Evolutionary conservation across 2,888 invertebrate species (phyloP), one percentile per base, ranked within the genome.

Genomic region (Andrena minutula): DNA sequence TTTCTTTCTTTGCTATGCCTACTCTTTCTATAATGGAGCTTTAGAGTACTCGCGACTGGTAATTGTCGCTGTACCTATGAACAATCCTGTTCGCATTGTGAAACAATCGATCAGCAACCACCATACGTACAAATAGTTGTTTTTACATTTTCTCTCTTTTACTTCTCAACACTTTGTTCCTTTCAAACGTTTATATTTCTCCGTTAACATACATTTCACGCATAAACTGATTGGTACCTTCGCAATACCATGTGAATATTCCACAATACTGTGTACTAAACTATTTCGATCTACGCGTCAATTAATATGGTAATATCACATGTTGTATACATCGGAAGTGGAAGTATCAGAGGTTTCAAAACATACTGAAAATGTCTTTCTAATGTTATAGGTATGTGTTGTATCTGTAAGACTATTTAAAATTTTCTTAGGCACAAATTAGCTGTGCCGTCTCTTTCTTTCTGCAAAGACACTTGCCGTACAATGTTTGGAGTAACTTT

Each of bases 401-500:
- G 8, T 78, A 49, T 61, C 49, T 82, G 65, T 70, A 60, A 47
- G 23, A 81, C 28, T 72, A 58, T 65, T 12, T 63, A 69, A 82
- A 81, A 66, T 75, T 81, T 74, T 63, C 30, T 53, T 58, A 82
- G 75, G 75, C 82, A 85, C 79, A 85, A 79, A 53, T 75, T 65
- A 30, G 56, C 79, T 75, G 82, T 77, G 85, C 85, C 72, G 73
- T 0, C 41, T 66, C 35, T 28, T 78, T 66, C n/a, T 53, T 75
- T 35, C 26, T 82, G 16, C 26, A 60, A 56, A 84, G 80, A 79
- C 80, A 88, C 78, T 83, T 81, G 74, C 69, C 79, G 75, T 79
- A 75, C 71, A 81, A 82, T 85, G 84, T 86, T 86, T 89, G 84
- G 80, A 85, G 85, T 84, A 78, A 77, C 47, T n/a, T 60, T 60